A percentile compares a stretch with the other conserved stretches of the same genome.
phyloP scores from a whole-genome alignment of 2,888 invertebrate genomes.

The Ctena decussata region DNA sequence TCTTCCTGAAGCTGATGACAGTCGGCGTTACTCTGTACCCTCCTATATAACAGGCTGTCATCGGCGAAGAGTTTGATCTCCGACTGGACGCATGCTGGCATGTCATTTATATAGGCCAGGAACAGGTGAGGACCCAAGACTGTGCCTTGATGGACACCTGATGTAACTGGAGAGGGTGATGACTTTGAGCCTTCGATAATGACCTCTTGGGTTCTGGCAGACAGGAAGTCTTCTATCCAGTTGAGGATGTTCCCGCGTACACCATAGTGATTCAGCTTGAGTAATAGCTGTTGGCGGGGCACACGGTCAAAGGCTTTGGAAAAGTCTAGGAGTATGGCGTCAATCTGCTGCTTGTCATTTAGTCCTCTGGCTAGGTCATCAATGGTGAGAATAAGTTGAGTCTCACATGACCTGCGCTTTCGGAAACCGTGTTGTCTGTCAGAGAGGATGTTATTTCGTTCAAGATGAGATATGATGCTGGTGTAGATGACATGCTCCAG shows the following conservation, averaged over 20 bases:
- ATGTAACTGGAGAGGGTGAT: too few species aligned
- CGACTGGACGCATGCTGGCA: too few species aligned
- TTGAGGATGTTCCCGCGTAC: neutral
- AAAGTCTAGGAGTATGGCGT: conserved; percentile 10
- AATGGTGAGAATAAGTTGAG: neutral
- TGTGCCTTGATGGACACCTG: too few species aligned
- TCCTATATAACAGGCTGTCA: too few species aligned
- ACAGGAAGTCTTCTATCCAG: neutral
- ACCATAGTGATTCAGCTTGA: neutral
- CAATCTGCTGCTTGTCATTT: conserved; percentile 19
- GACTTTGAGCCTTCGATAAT: neutral
- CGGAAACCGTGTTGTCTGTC: too few species aligned
- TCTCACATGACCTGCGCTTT: conserved; percentile 1
- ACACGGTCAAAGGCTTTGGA: neutral
- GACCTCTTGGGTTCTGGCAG: conserved; percentile 5
- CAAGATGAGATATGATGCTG: neutral
- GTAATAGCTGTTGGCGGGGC: neutral
- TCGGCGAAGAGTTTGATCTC: too few species aligned
- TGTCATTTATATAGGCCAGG: too few species aligned
- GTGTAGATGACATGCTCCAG: conserved; percentile 22
- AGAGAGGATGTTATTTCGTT: neutral
- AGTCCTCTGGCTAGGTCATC: conserved; percentile 17
- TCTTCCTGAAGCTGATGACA: neutral
- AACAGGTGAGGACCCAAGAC: too few species aligned
- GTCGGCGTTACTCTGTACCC: too few species aligned